Conservation (phyloP, 2,888 invertebrate species). For the Andricus curvator region DNA sequence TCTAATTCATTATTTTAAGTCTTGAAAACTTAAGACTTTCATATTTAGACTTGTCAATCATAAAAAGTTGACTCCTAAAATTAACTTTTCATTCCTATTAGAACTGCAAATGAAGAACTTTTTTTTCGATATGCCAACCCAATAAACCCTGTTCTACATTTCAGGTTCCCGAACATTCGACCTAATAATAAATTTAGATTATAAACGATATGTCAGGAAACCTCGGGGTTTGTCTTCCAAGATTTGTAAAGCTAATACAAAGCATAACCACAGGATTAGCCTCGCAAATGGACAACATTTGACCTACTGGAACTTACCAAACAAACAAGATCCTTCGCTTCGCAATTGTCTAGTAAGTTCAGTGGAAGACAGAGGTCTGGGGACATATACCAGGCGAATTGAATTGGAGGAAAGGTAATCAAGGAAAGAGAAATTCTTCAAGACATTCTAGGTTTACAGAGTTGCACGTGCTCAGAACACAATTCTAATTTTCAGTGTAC, state of each 20-base stretch:
- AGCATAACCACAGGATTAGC: not conserved
- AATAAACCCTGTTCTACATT: not conserved
- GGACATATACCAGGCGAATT: conserved; percentile 25
- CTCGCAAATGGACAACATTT: conserved; percentile 12
- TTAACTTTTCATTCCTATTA: no score
- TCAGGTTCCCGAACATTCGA: not conserved
- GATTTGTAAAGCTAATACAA: not conserved
- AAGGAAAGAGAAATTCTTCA: conserved; percentile 11
- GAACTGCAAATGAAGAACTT: no score
- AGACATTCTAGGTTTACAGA: conserved; percentile 27
- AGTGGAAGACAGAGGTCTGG: not conserved
- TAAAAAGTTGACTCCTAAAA: no score
- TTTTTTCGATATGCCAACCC: not conserved
- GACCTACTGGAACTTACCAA: not conserved
- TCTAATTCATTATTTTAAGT: no score
- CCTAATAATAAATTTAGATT: not conserved
- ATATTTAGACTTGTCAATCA: no score
- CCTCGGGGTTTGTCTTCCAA: not conserved
- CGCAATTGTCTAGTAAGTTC: conserved; percentile 5
- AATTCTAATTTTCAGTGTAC: not conserved
- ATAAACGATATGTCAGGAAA: not conserved
- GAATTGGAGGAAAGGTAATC: conserved; percentile 26
- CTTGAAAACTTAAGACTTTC: no score
- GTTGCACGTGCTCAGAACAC: conserved; percentile 1
- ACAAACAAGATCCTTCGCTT: conserved; percentile 23